Evolutionary conservation across 2,797 vertebrate genomes (phyloP).

Genomic region (Jordanella pulchra): DNA sequence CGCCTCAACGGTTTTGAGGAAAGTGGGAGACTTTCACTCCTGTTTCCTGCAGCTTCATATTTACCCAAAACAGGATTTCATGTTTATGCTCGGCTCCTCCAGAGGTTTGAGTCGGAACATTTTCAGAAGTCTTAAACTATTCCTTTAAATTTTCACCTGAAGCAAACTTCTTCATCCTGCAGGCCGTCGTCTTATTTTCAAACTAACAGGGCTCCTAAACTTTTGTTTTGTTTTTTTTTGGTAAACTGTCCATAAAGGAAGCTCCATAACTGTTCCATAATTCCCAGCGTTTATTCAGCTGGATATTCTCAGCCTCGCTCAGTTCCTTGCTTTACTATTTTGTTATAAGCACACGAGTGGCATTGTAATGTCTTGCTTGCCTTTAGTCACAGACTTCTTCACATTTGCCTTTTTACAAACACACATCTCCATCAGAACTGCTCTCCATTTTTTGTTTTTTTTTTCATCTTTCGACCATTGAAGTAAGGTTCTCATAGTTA

Average conservation of each 20-base stretch:
- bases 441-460: constrained; percentile 29
- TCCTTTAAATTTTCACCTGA: constrained; percentile 18
- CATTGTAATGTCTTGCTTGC: constrained; percentile 64
- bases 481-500: constrained; percentile 24
- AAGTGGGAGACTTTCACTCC: no score
- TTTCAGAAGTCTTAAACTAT: constrained; percentile 11
- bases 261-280: constrained; percentile 33
- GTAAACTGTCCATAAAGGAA: constrained; percentile 41
- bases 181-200: constrained; percentile 45
- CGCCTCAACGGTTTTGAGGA: no score
- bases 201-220: constrained; percentile 54
- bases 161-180: constrained; percentile 14
- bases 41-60: constrained; percentile 1
- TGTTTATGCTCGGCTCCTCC: constrained; percentile 7
- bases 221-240: constrained; percentile 22
- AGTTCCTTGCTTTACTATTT: constrained; percentile 26
- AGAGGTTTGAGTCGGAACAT: constrained; percentile 3
- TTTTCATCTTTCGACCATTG: constrained; percentile 21
- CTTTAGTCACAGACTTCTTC: constrained; percentile 72
- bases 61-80: background rate
- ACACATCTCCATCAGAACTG: constrained; percentile 43
- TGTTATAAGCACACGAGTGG: constrained; percentile 43
- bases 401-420: constrained; percentile 69
- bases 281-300: constrained; percentile 24
- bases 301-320: constrained; percentile 36